Evolutionary conservation across 92 coral and sea anemone species (phyloP).

Genomic region (Pocillopora meandrina): DNA sequence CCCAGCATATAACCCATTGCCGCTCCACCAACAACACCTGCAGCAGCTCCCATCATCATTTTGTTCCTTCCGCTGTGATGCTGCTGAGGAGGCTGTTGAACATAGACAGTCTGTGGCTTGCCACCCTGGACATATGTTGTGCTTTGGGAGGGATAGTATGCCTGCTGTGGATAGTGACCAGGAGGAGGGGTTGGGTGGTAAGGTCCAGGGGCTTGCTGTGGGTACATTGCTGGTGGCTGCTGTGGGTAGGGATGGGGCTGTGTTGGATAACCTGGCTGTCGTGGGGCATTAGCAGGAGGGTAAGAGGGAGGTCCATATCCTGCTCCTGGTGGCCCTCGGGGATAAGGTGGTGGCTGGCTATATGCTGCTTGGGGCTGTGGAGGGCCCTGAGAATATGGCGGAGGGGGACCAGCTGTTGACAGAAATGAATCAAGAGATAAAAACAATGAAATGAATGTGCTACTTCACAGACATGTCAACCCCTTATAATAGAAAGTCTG

Average conservation of each 20-base stretch:
- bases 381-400: conserved; percentile 60
- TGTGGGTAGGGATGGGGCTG: conserved; percentile 55
- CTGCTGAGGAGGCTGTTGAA: conserved; percentile 57
- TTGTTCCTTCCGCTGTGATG: conserved; percentile 47
- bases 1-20: conserved; percentile 97
- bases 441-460: not conserved
- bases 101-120: conserved; percentile 83
- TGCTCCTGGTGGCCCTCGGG: conserved; percentile 51
- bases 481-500: not conserved
- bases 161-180: conserved; percentile 77
- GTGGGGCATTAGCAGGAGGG: conserved; percentile 54
- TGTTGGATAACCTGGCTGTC: conserved; percentile 61
- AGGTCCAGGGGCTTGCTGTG: conserved; percentile 55
- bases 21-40: conserved; percentile 96
- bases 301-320: conserved; percentile 54
- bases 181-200: conserved; percentile 71
- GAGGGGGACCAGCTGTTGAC: conserved; percentile 62
- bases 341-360: conserved; percentile 59
- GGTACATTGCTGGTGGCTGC: conserved; percentile 64
- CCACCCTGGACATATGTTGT: conserved; percentile 72
- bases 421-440: not conserved
- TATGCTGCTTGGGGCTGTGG: conserved; percentile 63
- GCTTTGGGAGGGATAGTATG: conserved; percentile 61
- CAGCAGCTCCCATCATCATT: conserved; percentile 94
- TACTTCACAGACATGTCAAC: no score